Evolutionary conservation across 2,888 invertebrate species (phyloP), one percentile per base, ranked within the genome.

Genomic region (Epinotia bilunana): DNA sequence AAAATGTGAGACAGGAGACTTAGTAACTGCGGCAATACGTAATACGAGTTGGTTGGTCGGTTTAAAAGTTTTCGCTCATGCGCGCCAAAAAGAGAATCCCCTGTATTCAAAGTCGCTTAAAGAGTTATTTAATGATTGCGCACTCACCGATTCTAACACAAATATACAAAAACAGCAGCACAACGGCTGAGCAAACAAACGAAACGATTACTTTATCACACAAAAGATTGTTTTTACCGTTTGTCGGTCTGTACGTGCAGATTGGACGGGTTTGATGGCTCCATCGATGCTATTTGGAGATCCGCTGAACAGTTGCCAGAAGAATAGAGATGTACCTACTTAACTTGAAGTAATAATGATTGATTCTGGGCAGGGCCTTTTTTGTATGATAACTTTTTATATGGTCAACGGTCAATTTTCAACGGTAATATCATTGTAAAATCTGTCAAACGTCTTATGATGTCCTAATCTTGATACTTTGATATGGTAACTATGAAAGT

Each of bases 231-330:
- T 81, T 79, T 83, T 77, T 70, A 58, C 62, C 77, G 74, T 77
- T 79, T 73, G 73, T 76, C 76, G 70, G 68, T 60, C 79, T 73
- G 79, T 82, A 83, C 84, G 83, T 83, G 82, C 79, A 72, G 74
- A 69, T 49, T 64, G 77, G 49, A 76, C 78, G 80, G 81, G 60
- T 78, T 80, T 85, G 85, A 86, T 84, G 81, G 77, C 82, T 84
- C 79, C 81, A 84, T 85, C 82, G 16, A 79, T 81, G 76, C 53
- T 20, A 49, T 39, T 77, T 77, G 6, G 84, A 73, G 79, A 74
- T 80, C 81, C 65, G 49, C 62, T 16, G 46, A 57, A 57, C 58
- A 39, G 39, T 39, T 13, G 43, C 46, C 18, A 33, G 12, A 0
- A 62, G 18, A 7, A 49, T 16, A 49, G 49, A 13, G 16, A 49